phyloP scores from a whole-genome alignment of 2,113 vertebrate species.

The Cacatua alba region DNA sequence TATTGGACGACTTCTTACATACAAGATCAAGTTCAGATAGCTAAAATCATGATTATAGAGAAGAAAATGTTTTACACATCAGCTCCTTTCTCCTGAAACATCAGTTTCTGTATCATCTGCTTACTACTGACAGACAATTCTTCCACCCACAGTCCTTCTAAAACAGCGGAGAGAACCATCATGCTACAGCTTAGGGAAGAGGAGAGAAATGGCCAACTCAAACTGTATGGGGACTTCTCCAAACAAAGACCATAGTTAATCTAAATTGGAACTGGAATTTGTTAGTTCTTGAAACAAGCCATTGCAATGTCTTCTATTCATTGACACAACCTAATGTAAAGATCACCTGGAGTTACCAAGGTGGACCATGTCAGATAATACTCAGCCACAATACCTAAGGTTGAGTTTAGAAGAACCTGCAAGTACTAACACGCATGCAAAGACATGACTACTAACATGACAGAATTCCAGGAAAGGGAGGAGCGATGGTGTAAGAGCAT shows the following conservation, averaged over 20 bases:
- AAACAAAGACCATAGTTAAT: not conserved
- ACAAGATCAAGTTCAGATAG: not conserved
- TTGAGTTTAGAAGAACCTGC: not conserved
- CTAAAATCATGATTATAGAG: not conserved
- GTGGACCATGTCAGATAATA: rapidly evolving
- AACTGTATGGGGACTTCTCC: not conserved
- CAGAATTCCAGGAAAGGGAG: not conserved
- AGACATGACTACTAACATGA: not conserved
- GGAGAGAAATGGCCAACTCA: not conserved
- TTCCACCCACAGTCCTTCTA: not conserved
- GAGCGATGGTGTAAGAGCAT: not conserved
- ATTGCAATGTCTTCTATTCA: not conserved
- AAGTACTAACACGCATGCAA: not conserved
- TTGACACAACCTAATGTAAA: not conserved
- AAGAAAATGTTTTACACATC: not conserved
- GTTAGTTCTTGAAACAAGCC: not conserved
- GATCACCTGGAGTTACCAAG: not conserved
- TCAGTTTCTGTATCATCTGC: not conserved
- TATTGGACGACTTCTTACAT: not conserved
- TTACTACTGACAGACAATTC: not conserved
- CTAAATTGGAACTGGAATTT: not conserved
- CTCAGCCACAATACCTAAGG: not conserved
- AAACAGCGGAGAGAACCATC: not conserved
- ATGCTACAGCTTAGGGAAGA: not conserved
- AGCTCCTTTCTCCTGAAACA: not conserved